Percentiles rank a stretch among this genome's conserved stretches.
phyloP scores from a whole-genome alignment of 2,888 invertebrate genomes.

The Aporophyla lueneburgensis region DNA sequence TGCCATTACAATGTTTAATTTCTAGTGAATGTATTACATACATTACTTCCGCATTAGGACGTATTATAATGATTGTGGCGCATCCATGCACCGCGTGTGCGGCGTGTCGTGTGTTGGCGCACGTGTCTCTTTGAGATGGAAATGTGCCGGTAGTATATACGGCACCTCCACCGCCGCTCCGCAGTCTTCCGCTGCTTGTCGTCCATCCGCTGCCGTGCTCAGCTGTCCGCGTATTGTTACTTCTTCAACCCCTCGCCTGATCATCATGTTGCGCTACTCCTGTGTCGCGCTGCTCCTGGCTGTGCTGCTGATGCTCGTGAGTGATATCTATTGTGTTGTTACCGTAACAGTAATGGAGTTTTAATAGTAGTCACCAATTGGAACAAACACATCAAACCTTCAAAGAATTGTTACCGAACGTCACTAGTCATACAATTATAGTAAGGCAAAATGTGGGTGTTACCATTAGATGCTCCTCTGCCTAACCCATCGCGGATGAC shows the following conservation, averaged over 20 bases:
- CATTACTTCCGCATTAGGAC: constrained; percentile 2
- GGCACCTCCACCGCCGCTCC: background rate
- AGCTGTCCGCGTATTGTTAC: background rate
- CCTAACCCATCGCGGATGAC: background rate
- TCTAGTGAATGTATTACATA: background rate
- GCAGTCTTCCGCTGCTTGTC: background rate
- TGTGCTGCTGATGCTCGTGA: constrained; percentile 27
- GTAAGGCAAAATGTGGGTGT: too few relatives aligned
- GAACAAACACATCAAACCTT: background rate
- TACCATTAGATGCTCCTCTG: background rate
- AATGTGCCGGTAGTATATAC: constrained; percentile 31
- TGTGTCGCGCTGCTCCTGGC: constrained; percentile 17
- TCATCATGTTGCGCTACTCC: constrained; percentile 25
- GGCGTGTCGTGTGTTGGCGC: background rate
- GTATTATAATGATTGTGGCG: background rate
- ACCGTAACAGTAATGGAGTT: background rate
- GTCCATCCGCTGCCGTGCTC: background rate
- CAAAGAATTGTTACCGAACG: background rate
- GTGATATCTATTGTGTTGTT: background rate
- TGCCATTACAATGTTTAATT: background rate
- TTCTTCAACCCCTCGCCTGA: background rate
- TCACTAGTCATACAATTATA: too few relatives aligned
- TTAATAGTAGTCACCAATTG: background rate
- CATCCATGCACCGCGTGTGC: background rate
- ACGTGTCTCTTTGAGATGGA: constrained; percentile 26